Evolutionary conservation across 1,140 invertebrate genomes (phyloP).

Genomic region (Caenorhabditis inopinata): DNA sequence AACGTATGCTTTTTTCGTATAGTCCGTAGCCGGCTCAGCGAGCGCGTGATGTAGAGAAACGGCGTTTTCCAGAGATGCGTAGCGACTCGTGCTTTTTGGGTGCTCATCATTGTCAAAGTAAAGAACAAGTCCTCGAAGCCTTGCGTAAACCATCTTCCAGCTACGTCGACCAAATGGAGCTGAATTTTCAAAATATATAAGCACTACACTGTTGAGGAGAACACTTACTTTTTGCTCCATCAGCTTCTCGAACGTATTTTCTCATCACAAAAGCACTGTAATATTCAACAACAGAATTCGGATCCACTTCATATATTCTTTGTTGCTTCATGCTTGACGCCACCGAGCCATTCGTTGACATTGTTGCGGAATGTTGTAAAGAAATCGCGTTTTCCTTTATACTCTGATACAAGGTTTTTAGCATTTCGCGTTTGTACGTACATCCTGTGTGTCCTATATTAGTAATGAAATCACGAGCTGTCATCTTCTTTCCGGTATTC

Average conservation of each 20-base stretch:
- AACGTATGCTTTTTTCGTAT: conserved; percentile 94
- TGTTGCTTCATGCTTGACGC: not conserved
- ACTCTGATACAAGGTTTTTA: conserved; percentile 87
- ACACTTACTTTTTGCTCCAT: conserved; percentile 86
- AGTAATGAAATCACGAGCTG: conserved; percentile 88
- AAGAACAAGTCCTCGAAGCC: conserved; percentile 87
- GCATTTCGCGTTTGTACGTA: conserved; percentile 87
- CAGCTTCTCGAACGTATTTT: conserved; percentile 90
- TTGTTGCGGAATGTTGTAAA: conserved; percentile 13
- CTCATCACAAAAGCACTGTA: conserved; percentile 98
- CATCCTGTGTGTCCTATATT: conserved; percentile 90
- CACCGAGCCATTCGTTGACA: not conserved
- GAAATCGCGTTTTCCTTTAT: conserved; percentile 75
- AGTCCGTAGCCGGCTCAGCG: conserved; percentile 89
- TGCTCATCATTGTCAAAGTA: conserved; percentile 96
- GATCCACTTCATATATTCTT: conserved; percentile 68
- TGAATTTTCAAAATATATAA: conserved; percentile 69
- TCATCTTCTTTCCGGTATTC: conserved; percentile 82
- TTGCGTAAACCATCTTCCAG: conserved; percentile 99
- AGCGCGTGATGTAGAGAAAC: conserved; percentile 90
- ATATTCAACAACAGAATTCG: conserved; percentile 83
- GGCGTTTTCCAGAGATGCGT: conserved; percentile 70
- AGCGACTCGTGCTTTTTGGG: conserved; percentile 63
- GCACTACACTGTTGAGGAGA: too few relatives aligned
- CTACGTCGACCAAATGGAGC: conserved; percentile 93